A percentile compares a stretch with the other conserved stretches of the same genome.
Conservation (phyloP, 37 sponge, comb jelly and placozoan genomes). For the Bolinopsis microptera region DNA sequence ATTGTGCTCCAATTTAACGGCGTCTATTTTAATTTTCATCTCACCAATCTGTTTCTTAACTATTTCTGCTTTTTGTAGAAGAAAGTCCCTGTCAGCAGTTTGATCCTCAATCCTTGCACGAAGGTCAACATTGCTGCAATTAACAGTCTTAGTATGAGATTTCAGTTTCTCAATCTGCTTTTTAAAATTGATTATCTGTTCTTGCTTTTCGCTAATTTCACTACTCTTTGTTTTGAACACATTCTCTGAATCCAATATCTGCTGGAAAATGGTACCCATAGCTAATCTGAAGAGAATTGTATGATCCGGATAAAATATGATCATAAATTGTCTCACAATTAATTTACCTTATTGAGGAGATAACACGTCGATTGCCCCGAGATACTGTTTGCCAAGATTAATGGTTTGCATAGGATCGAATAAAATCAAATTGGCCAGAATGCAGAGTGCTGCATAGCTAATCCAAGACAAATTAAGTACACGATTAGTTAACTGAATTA, state of each 20-base stretch:
- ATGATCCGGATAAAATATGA: too few relatives aligned
- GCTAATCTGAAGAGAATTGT: too few relatives aligned
- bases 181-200: background rate
- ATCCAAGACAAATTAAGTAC: too few relatives aligned
- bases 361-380: too few relatives aligned
- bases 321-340: too few relatives aligned
- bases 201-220: background rate
- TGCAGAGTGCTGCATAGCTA: too few relatives aligned
- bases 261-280: slow-evolving; percentile 15
- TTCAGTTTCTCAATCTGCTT: background rate
- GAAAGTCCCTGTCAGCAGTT: background rate
- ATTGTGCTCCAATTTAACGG: background rate
- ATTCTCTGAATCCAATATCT: slow-evolving; percentile 2
- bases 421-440: too few relatives aligned
- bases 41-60: background rate
- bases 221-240: background rate
- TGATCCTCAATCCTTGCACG: background rate
- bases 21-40: background rate
- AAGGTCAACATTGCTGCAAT: background rate
- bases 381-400: too few relatives aligned
- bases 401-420: too few relatives aligned
- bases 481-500: too few relatives aligned
- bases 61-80: background rate
- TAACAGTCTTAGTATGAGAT: background rate
- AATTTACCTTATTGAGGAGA: too few relatives aligned